A percentile compares a stretch with the other conserved stretches of the same genome.
Evolutionary conservation across 1,140 invertebrate genomes (phyloP).

Genomic region (Nebria ingens): DNA sequence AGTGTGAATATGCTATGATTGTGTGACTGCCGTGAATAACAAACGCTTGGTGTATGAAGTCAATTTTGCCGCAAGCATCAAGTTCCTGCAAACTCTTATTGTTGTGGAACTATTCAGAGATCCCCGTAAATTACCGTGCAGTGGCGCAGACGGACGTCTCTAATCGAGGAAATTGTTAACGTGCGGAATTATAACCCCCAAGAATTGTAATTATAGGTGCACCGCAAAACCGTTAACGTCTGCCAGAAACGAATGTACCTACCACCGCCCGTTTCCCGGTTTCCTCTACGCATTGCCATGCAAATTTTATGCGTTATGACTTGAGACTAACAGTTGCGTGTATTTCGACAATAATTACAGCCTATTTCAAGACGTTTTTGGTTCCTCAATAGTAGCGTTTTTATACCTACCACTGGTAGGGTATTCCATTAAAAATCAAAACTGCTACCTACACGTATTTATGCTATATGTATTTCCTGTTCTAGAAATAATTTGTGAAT

Average conservation of each 20-base stretch:
- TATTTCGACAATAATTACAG: background rate
- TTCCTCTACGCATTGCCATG: conserved; percentile 1
- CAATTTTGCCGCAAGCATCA: background rate
- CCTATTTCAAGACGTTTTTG: background rate
- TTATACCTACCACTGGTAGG: too few relatives aligned
- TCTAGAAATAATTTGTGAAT: background rate
- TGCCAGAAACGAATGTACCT: background rate
- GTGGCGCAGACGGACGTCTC: background rate
- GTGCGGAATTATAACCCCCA: conserved; percentile 3
- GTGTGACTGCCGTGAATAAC: conserved; percentile 1
- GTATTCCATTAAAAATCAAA: too few relatives aligned
- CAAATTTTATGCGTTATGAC: conserved; percentile 7
- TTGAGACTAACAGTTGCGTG: background rate
- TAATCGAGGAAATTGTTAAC: conserved; percentile 9
- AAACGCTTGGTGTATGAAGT: conserved; percentile 4
- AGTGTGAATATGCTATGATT: background rate
- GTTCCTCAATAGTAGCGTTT: too few relatives aligned
- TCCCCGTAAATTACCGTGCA: background rate
- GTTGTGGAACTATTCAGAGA: conserved; percentile 8
- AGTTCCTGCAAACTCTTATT: background rate
- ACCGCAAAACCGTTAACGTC: background rate
- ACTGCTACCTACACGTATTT: too few relatives aligned
- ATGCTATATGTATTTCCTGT: too few relatives aligned
- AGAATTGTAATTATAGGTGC: conserved; percentile 9
- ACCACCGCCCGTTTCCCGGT: background rate